Conservation (phyloP, 1,140 invertebrate genomes). For the Rhopalosiphum padi region DNA sequence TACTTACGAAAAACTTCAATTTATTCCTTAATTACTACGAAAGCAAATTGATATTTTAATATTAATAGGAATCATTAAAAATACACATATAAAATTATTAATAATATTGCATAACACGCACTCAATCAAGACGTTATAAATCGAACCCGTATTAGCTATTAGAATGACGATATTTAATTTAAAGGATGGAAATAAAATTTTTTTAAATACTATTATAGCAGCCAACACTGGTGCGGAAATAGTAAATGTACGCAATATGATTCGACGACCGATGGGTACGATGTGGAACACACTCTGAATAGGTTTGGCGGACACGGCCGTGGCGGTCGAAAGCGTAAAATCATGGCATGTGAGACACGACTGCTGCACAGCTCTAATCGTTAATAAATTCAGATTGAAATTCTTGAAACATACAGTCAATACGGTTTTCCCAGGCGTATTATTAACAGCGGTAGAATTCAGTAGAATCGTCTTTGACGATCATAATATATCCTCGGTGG, state of each 20-base stretch:
- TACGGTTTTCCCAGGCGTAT: not conserved
- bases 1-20: not conserved
- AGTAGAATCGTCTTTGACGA: slow-evolving; percentile 16
- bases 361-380: not conserved
- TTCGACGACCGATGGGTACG: not conserved
- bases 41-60: not conserved
- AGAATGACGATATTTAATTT: not conserved
- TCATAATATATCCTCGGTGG: slow-evolving; percentile 2
- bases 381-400: slow-evolving; percentile 28
- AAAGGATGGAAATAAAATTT: not conserved
- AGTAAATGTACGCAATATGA: not conserved
- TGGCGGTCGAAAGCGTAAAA: slow-evolving; percentile 9
- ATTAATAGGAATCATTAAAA: not conserved
- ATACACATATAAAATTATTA: not conserved
- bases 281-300: not conserved
- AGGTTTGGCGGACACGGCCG: not conserved
- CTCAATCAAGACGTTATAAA: not conserved
- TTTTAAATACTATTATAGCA: not conserved
- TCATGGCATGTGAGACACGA: not conserved
- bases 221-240: not conserved
- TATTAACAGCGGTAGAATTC: slow-evolving; percentile 2
- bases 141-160: not conserved
- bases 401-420: not conserved
- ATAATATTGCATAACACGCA: not conserved
- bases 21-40: not conserved